phyloP scores from a whole-genome alignment of 2,113 vertebrate genomes.

The Setophaga kirtlandii region DNA sequence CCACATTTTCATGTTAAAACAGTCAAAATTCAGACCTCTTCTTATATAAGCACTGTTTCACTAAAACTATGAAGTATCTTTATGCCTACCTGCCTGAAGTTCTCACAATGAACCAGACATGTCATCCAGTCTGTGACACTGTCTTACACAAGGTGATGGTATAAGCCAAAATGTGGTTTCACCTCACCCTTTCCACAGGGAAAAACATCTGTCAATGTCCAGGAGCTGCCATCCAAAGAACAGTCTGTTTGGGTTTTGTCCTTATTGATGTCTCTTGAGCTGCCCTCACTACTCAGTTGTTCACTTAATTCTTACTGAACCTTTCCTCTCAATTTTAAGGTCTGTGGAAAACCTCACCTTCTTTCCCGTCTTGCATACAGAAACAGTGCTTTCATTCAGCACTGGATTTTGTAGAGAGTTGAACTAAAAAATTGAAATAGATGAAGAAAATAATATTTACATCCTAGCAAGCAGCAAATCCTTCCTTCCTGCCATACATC shows the following conservation, averaged over 20 bases:
- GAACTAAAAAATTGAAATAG: conserved; percentile 8
- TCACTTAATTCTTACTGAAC: background rate
- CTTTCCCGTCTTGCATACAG: background rate
- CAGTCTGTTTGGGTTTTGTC: background rate
- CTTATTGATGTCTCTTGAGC: background rate
- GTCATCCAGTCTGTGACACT: background rate
- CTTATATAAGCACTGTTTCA: background rate
- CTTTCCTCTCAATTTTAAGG: background rate
- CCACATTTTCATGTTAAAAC: background rate
- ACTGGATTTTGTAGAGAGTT: background rate
- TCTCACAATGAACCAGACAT: background rate
- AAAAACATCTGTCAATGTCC: background rate
- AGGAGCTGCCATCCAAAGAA: background rate
- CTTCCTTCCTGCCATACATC: conserved; percentile 50
- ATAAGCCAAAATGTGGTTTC: background rate
- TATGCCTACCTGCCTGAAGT: background rate
- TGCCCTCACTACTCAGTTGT: background rate
- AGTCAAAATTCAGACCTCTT: background rate
- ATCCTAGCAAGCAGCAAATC: background rate
- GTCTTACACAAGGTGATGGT: background rate
- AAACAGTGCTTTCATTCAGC: background rate
- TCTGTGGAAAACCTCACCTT: background rate
- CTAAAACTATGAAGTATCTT: background rate
- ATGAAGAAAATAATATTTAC: conserved; percentile 56
- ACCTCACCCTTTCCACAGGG: background rate